Conservation (phyloP, 2,113 vertebrate species). For the Mastomys natalensis region DNA sequence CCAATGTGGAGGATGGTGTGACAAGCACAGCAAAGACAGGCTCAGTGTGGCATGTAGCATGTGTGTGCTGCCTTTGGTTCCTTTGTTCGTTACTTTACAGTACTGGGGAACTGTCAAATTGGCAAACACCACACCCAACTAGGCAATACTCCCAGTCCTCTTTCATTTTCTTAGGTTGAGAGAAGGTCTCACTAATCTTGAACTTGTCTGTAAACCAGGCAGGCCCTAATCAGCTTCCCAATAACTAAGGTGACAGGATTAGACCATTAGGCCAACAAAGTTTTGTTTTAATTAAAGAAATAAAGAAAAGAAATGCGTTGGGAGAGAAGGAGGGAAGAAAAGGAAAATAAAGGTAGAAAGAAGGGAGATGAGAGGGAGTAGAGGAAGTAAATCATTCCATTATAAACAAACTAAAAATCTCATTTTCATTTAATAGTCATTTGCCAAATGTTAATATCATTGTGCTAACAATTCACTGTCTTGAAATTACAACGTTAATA, state of each 20-base stretch:
- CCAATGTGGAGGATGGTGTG: not conserved
- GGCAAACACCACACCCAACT: not conserved
- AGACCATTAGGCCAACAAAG: not conserved
- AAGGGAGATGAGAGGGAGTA: not conserved
- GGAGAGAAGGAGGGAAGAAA: fast-evolving
- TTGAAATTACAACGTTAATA: not conserved
- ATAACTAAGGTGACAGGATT: not conserved
- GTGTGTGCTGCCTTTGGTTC: not conserved
- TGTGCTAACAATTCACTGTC: not conserved
- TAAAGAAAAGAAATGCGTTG: not conserved
- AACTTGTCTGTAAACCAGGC: not conserved
- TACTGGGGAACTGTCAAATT: not conserved
- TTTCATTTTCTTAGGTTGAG: not conserved
- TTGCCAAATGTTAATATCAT: slow-evolving; percentile 32
- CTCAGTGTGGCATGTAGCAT: not conserved
- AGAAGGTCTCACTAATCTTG: not conserved
- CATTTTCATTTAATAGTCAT: slow-evolving; percentile 31
- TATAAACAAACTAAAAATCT: slow-evolving; percentile 31
- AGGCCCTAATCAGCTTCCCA: not conserved
- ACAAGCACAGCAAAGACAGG: not conserved
- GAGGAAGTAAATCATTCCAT: not conserved
- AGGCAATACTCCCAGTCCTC: not conserved
- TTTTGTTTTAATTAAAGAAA: slow-evolving; percentile 50
- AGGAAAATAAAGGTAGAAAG: not conserved
- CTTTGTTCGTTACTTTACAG: not conserved